Evolutionary conservation across 2,113 vertebrate genomes (phyloP).

Genomic region (Ramphastos sulfuratus): DNA sequence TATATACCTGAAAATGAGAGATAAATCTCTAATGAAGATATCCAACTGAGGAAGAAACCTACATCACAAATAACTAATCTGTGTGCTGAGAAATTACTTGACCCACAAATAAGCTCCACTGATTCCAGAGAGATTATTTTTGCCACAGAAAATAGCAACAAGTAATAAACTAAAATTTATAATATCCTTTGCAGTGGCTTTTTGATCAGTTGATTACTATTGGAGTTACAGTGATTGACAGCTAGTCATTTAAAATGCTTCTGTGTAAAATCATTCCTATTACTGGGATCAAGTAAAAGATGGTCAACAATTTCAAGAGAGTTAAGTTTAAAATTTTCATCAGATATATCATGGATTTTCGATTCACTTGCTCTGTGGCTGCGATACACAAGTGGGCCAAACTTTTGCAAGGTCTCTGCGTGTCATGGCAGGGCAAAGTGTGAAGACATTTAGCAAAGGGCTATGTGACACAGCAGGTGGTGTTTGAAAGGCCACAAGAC

Average conservation of each 20-base stretch:
- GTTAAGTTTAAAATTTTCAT: background rate
- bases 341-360: background rate
- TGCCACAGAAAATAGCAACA: background rate
- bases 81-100: background rate
- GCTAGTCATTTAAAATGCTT: background rate
- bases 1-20: background rate
- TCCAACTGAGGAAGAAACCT: background rate
- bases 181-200: background rate
- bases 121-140: background rate
- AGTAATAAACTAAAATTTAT: background rate
- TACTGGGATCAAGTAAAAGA: background rate
- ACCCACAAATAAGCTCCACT: background rate
- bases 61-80: background rate
- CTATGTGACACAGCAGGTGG: background rate
- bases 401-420: background rate
- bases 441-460: background rate
- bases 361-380: background rate
- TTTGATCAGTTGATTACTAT: background rate
- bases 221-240: background rate
- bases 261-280: background rate
- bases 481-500: background rate
- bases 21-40: background rate
- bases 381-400: too few species aligned
- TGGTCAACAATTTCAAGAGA: background rate
- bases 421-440: background rate